Base-by-base conservation (phyloP, 2,888 invertebrate genomes). In the Zootermopsis nevadensis region DNA sequence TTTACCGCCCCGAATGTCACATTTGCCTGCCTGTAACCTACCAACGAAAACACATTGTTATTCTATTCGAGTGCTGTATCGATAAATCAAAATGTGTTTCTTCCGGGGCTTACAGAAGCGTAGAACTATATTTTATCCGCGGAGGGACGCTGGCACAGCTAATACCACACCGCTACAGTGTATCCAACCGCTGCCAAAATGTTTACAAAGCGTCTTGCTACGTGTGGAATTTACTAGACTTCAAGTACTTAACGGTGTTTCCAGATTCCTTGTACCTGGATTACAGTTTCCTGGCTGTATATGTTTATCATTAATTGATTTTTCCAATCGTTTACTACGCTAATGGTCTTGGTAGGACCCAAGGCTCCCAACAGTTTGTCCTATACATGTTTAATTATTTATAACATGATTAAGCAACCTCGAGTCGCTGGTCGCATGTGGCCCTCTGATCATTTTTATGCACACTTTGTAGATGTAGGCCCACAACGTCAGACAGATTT, bases 11-110 rank as follows among this genome's bases (percentile, higher is more conserved):
- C n/a, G 24, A 38, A 38, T 74, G 74, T 74, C 74, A 74, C 42
- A 74, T 38, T 33, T 0, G 74, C n/a, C n/a, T n/a, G 74, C n/a
- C 33, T 22, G n/a, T 74, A 74, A 74, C 74, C 15, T 74, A 38
- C 24, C 38, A 74, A 38, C 42, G 35, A 74, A 74, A 38, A 74
- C n/a, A 27, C 38, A 74, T 74, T 74, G 74, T 74, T 74, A 74
- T 74, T 74, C 74, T 38, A 74, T 69, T 33, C 74, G 38, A 74
- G 35, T 74, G 22, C 10, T 74, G 69, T 69, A 74, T 38, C 74
- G 19, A 74, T 74, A 38, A 38, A 74, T 74, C 38, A 38, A 38
- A 74, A 38, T 74, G 38, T n/a, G 3, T 74, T 72, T 2, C 55
- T 38, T 38, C 35, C n/a, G 3, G 2, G 38, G 22, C 72, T 72